Evolutionary conservation across 2,113 vertebrate genomes (phyloP), one percentile per base, ranked within the genome.

Genomic region (Mustela nigripes): DNA sequence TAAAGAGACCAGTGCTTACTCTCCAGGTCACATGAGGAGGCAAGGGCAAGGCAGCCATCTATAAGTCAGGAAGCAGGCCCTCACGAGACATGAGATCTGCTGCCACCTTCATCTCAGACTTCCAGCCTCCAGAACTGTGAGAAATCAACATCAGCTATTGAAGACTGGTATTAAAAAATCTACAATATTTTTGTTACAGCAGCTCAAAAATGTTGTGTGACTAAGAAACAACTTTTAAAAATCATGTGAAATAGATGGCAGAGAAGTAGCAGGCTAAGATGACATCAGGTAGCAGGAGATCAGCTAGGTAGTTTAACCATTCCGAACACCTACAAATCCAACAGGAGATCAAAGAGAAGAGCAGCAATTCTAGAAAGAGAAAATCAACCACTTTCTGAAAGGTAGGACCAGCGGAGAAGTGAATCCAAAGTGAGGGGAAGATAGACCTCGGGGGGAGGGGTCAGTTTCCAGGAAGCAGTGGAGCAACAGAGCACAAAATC

Each of bases 141-240:
- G 36, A 89, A 69, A 62, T 42, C 84, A 76, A 48, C 53, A 19
- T 69, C 11, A 24, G 12, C 36, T 69, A 12, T 73, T 62, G 79
- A 42, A 83, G n/a, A 31, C 2, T 50, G 24, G 39, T 28, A 76
- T 28, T 76, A 42, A 9, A 53, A n/a, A 24, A 19, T 22, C 36
- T 50, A 50, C 33, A 26, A 2, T 69, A 58, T 89, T 92, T 69
- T 91, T 48, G 36, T 85, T 60, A 96, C 4, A 53, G 53, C 36
- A 80, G 12, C 9, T 39, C 6, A 0, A 60, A 94, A 80, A 50
- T 80, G 48, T 60, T 69, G 12, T 67, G 16, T 42, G 48, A 80
- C 33, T 82, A 76, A 94, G 22, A 45, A 18, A 94, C 15, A 78
- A 71, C 83, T 91, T 91, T 11, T 79, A 58, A 65, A 86, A 88